Base-by-base conservation (phyloP, 2,888 invertebrate genomes). In the Dorcus hopei region DNA sequence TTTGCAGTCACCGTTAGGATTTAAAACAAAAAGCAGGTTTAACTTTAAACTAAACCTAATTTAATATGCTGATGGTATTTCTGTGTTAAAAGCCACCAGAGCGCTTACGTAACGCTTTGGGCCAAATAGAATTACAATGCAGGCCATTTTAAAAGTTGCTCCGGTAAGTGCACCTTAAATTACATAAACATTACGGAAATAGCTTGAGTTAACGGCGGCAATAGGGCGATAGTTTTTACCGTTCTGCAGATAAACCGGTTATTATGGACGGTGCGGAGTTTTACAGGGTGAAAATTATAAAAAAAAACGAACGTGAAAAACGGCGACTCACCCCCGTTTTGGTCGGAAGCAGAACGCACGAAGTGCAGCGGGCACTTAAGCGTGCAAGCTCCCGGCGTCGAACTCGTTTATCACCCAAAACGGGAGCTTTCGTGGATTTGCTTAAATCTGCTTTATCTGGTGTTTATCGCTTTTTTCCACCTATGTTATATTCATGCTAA, bases 361-460 rank as follows among this genome's bases (percentile, higher is more conserved):
- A 40, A 47, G 40, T 51, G 51, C 51, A 51, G 40, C 51, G 51
- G 51, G 51, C 51, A 51, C 51, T 51, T 51, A 51, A 40, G 16
- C 51, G 33, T 38, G 49, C 49, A 38, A 16, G 38, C 49, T 38
- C 16, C 33, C 33, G 26, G 39, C 51, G n/a, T 23, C 14, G 40
- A 9, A 9, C 19, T 51, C 51, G 11, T 51, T 51, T 51, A 51
- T 51, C 51, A 51, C 51, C 51, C 23, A 45, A 54, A 59, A 61
- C 57, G 61, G 56, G 56, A 53, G 59, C 59, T 61, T 61, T 38
- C 52, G 49, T 54, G 55, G 62, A 62, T 62, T 62, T 59, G 53
- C 57, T 52, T 62, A 62, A 62, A 62, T 62, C 59, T 60, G 57
- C 53, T 59, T 62, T 62, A 60, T 62, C 62, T 62, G 58, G 59